phyloP scores from a whole-genome alignment of 2,888 invertebrate genomes.

The Ctena decussata region DNA sequence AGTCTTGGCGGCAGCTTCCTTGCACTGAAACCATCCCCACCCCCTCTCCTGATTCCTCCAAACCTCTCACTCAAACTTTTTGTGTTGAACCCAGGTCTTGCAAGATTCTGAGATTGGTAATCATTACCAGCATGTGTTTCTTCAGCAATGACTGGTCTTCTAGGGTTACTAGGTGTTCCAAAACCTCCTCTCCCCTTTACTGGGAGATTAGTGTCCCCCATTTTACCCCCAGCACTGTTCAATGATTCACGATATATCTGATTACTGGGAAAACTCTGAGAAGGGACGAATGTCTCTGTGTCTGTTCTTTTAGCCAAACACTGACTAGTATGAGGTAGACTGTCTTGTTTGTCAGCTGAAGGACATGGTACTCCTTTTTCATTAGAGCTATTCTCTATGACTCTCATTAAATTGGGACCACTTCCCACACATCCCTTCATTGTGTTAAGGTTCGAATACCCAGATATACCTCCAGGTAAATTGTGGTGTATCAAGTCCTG shows the following conservation, averaged over 20 bases:
- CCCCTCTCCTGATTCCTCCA: background rate
- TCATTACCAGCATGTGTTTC: background rate
- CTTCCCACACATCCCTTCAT: background rate
- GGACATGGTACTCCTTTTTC: background rate
- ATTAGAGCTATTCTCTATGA: background rate
- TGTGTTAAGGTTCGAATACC: background rate
- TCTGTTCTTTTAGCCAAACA: background rate
- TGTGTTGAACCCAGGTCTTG: background rate
- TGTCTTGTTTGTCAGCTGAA: background rate
- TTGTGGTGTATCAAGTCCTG: too few relatives aligned
- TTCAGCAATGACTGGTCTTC: background rate
- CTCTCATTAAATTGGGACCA: background rate
- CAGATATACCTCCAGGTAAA: background rate
- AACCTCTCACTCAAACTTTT: conserved; percentile 4
- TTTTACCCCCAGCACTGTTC: background rate
- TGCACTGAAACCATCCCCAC: background rate
- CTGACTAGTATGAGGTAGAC: background rate
- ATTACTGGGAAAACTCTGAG: background rate
- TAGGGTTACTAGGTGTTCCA: background rate
- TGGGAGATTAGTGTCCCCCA: background rate
- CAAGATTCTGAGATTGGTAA: background rate
- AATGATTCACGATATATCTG: background rate
- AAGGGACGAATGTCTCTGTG: background rate
- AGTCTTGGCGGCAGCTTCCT: conserved; percentile 11
- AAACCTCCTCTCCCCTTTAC: background rate